Base-by-base conservation (phyloP, 2,797 vertebrate genomes). In the Hirundo rustica region DNA sequence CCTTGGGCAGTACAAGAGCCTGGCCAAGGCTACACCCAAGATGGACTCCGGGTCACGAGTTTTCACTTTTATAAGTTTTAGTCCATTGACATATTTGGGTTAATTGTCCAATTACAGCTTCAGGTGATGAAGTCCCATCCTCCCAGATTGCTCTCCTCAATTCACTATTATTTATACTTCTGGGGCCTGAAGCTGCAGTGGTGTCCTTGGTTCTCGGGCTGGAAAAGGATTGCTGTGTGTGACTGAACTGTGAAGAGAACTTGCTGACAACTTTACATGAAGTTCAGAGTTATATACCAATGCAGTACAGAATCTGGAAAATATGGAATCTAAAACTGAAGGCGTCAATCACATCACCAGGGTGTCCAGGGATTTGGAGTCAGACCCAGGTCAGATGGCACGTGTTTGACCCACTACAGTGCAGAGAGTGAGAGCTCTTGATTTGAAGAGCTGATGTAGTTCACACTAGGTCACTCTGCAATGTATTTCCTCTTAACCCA, bases 11-110 rank as follows among this genome's bases (percentile, higher is more conserved):
- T 7, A 38, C 36, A 60, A 38, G 58, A 38, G 36, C 36, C 58
- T 38, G 36, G 17, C 58, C 23, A 6, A 6, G 36, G 36, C 57
- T 38, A 7, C 17, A 29, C 58, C 58, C 58, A 60, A 27, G 58
- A 19, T 60, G 58, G 36, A 38, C 16, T 2, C 1, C 0, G 7
- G 23, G 57, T 36, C 16, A 36, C 7, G 1, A 26, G 11, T 17
- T 26, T 26, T 13, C 57, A 58, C 23, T 60, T 38, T 60, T 27
- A 19, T 38, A 60, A 7, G 11, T 38, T 38, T 58, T 27, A 36
- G 36, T 27, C 25, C 34, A 60, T 58, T 26, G 38, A 0, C 57
- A 58, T 13, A 27, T 18, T 60, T 11, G 57, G 34, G 25, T 38
- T 38, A 60, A 60, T 60, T 60, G 58, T 27, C 36, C 58, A 38